Conservation (phyloP, 2,888 invertebrate genomes). For the Pammene aurita region DNA sequence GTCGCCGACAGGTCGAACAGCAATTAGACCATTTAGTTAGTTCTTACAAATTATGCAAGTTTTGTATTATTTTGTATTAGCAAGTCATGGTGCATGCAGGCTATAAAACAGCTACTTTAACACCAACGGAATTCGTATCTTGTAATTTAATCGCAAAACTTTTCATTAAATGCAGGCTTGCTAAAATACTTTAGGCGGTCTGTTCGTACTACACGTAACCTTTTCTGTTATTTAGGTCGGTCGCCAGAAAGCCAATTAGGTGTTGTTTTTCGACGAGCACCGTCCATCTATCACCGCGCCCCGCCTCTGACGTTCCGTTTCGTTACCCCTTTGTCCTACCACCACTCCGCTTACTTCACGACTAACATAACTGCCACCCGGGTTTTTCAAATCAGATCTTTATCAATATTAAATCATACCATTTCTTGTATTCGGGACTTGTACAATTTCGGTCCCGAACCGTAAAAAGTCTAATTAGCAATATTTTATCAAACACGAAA, state of each 20-base stretch:
- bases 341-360: constrained; percentile 18
- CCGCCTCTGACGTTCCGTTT: constrained; percentile 37
- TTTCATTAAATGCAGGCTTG: not conserved
- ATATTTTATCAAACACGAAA: constrained; percentile 69
- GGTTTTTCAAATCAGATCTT: constrained; percentile 28
- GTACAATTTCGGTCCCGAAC: constrained; percentile 48
- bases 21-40: constrained; percentile 12
- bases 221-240: constrained; percentile 21
- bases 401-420: constrained; percentile 40
- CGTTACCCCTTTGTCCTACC: constrained; percentile 40
- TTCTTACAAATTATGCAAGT: not conserved
- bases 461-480: constrained; percentile 67
- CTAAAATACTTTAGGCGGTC: not conserved
- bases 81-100: not conserved
- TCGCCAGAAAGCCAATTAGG: constrained; percentile 36
- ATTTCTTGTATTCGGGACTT: constrained; percentile 46
- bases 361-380: constrained; percentile 11
- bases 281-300: constrained; percentile 40
- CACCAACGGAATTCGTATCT: not conserved
- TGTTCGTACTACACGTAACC: not conserved
- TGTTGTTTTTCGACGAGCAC: constrained; percentile 34
- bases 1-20: constrained; percentile 3
- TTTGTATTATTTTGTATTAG: not conserved
- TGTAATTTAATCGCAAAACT: not conserved
- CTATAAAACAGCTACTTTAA: not conserved